These are phyloP conservation scores for Pantherophis vulpinus DNA, from an alignment of 2,797 vertebrate species.

Conservation along the genomic window DNA sequence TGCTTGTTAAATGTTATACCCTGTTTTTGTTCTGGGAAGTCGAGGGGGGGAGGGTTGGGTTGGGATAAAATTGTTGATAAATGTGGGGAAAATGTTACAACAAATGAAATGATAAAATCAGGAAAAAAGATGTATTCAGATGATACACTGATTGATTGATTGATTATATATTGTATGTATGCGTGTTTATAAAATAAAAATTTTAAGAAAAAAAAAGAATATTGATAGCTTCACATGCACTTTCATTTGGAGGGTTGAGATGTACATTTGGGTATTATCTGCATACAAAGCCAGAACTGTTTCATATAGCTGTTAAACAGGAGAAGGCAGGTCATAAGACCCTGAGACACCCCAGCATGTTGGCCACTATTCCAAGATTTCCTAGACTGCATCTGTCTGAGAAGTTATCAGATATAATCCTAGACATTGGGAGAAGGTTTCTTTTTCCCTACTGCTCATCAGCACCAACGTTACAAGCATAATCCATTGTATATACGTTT, in stretches of 20 bases:
- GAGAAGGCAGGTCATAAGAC: not conserved
- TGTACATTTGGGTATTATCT: not conserved
- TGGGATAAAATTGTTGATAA: too few species aligned
- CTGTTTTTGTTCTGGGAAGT: too few species aligned
- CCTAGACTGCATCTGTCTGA: not conserved
- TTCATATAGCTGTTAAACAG: not conserved
- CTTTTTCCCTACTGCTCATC: not conserved
- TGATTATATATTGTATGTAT: too few species aligned
- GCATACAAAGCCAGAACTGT: not conserved
- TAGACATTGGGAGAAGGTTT: not conserved
- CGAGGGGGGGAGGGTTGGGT: too few species aligned
- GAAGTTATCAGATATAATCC: not conserved
- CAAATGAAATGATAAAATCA: too few species aligned
- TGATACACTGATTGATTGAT: too few species aligned
- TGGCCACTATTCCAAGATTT: not conserved
- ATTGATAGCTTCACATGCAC: not conserved
- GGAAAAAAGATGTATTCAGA: too few species aligned
- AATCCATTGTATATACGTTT: not conserved
- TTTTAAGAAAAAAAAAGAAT: not conserved
- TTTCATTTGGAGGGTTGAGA: not conserved
- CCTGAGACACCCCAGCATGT: not conserved
- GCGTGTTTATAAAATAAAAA: too few species aligned
- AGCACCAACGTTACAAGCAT: not conserved
- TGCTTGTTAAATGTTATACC: too few species aligned
- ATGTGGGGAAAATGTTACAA: too few species aligned